Conservation (phyloP, 2,797 vertebrate genomes). For the Podarcis siculus region DNA sequence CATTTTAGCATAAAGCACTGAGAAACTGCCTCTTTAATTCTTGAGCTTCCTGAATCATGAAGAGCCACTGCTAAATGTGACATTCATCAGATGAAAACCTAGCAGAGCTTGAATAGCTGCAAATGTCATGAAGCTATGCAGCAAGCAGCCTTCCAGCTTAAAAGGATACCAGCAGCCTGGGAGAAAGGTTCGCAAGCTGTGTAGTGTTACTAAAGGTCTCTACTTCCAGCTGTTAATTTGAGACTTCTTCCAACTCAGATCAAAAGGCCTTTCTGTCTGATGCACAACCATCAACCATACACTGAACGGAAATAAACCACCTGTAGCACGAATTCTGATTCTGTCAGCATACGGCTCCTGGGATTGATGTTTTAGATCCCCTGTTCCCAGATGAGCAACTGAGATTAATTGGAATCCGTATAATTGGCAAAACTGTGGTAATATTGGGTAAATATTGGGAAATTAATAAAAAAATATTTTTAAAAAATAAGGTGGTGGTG, state of each 20-base stretch:
- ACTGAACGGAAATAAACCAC: background rate
- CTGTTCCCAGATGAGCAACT: background rate
- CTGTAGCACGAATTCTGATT: background rate
- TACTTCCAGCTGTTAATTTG: rapidly evolving
- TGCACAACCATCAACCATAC: rapidly evolving
- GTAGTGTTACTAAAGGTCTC: background rate
- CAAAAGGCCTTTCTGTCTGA: background rate
- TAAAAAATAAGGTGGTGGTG: too few species aligned
- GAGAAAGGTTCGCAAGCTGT: slow-evolving; percentile 24
- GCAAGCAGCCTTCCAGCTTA: background rate
- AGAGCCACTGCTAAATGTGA: background rate
- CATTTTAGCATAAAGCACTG: background rate
- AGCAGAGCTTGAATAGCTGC: background rate
- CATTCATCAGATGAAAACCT: background rate
- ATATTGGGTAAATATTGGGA: too few species aligned
- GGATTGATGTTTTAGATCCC: background rate
- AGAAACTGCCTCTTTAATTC: background rate
- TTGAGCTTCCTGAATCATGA: slow-evolving; percentile 23
- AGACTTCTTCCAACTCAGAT: rapidly evolving
- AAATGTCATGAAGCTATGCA: background rate
- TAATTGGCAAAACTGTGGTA: too few species aligned
- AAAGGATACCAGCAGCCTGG: background rate
- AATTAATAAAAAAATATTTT: too few species aligned
- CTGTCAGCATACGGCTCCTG: background rate
- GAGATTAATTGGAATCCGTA: too few species aligned